A percentile compares a stretch with the other conserved stretches of the same genome.
These are phyloP conservation scores for Melinaea marsaeus DNA, from an alignment of 2,888 invertebrate species.

Conservation along the genomic window DNA sequence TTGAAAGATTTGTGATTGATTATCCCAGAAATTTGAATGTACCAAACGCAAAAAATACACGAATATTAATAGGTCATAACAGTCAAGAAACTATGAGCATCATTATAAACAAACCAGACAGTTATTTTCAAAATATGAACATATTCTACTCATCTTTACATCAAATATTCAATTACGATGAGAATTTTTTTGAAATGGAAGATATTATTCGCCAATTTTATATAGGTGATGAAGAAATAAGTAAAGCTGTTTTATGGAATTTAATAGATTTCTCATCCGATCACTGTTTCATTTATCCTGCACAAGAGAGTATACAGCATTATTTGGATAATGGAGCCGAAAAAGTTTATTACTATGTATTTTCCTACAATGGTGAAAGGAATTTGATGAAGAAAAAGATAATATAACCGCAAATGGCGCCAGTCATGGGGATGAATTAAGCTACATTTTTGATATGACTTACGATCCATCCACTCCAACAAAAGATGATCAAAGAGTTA, in stretches of 20 bases:
- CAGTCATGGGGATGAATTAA: slow-evolving; percentile 49
- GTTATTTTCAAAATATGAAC: slow-evolving; percentile 25
- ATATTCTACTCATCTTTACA: slow-evolving; percentile 27
- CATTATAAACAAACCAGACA: neutral
- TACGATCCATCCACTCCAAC: slow-evolving; percentile 28
- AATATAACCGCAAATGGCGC: slow-evolving; percentile 41
- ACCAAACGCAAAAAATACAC: slow-evolving; percentile 37
- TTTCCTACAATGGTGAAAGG: slow-evolving; percentile 43
- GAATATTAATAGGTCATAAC: slow-evolving; percentile 18
- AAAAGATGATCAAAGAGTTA: slow-evolving; percentile 39
- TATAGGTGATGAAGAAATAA: slow-evolving; percentile 43
- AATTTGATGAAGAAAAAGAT: slow-evolving; percentile 29
- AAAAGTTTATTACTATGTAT: slow-evolving; percentile 47
- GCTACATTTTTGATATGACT: slow-evolving; percentile 47
- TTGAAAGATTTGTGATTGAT: slow-evolving; percentile 37
- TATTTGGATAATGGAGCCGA: slow-evolving; percentile 39
- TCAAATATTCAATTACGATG: slow-evolving; percentile 37
- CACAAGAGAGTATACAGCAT: slow-evolving; percentile 41
- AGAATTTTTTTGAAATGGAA: slow-evolving; percentile 35
- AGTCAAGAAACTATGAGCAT: slow-evolving; percentile 20
- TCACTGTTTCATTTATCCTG: slow-evolving; percentile 39
- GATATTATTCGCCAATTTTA: slow-evolving; percentile 44
- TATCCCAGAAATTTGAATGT: slow-evolving; percentile 42
- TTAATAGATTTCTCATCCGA: slow-evolving; percentile 45
- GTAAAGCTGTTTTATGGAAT: slow-evolving; percentile 30